A percentile compares a stretch with the other conserved stretches of the same genome.
These are phyloP conservation scores for Sardina pilchardus DNA, from an alignment of 2,113 vertebrate genomes.

Conservation along the genomic window DNA sequence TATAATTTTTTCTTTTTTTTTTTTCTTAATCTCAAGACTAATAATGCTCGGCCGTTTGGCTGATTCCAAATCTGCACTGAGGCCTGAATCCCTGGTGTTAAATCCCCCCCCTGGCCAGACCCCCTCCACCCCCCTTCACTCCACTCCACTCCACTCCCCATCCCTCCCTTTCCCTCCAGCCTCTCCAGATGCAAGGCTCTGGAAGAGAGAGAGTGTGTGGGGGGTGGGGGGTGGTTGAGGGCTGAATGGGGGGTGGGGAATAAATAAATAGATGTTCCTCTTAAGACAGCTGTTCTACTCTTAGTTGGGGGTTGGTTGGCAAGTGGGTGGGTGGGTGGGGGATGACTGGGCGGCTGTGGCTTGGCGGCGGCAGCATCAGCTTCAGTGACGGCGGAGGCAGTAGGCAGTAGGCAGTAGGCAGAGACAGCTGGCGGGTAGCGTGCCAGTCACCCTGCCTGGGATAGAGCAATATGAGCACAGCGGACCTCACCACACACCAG, in stretches of 20 bases:
- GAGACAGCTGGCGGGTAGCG: not conserved
- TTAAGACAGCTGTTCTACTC: constrained; percentile 61
- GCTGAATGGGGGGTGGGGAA: not conserved
- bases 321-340: not conserved
- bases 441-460: not conserved
- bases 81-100: constrained; percentile 21
- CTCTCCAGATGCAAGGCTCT: constrained; percentile 55
- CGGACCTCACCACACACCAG: not conserved
- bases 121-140: not conserved
- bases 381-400: too few species aligned
- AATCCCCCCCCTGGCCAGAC: constrained; percentile 23
- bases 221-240: not conserved
- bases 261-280: constrained; percentile 37
- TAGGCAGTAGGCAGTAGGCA: not conserved
- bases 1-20: constrained; percentile 48
- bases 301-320: constrained; percentile 1
- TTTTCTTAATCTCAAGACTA: constrained; percentile 62
- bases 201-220: not conserved
- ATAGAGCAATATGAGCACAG: not conserved
- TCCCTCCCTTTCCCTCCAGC: not conserved
- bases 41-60: constrained; percentile 62
- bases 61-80: constrained; percentile 56
- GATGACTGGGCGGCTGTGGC: not conserved
- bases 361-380: not conserved
- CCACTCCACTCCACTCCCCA: not conserved